Evolutionary conservation across 2,797 vertebrate species (phyloP), one percentile per base, ranked within the genome.

Genomic region (Yasuhikotakia modesta): DNA sequence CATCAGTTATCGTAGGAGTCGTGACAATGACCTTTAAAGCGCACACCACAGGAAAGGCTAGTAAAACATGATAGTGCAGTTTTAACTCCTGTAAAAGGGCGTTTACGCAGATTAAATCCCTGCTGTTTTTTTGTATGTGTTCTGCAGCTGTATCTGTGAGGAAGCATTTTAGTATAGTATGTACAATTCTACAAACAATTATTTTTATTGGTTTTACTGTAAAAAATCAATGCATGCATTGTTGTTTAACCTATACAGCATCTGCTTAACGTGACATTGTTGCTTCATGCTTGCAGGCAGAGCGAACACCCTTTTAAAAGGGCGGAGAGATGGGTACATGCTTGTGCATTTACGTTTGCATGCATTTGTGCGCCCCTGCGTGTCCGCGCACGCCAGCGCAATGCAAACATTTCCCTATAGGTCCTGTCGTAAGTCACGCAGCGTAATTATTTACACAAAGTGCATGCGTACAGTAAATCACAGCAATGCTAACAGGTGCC

Each of bases 31-130:
- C 70, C 81, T 76, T 35, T 32, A 46, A 63, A 24, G 10, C 5
- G 43, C 27, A 66, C 66, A 63, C 24, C 43, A 60, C 30, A 24
- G 74, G 70, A 85, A 84, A 67, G 75, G 81, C 16, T 57, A 46
- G 48, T 81, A 77, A 80, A 78, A 81, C 84, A 76, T 84, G 88
- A 87, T 85, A 87, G 79, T 64, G 14, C 69, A 75, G 84, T 88
- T 85, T 83, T 79, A 43, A 67, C 81, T 64, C 76, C 81, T 53
- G 71, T 84, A 79, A 58, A 64, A 64, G 12, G 76, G 72, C 70
- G 63, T 46, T 76, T 43, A 43, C 46, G 39, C 35, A n/a, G 69
- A 66, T 74, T 79, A 46, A n/a, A 74, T 32, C 22, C 27, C 70
- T 71, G 32, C 46, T 13, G 17, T 6, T 67, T 22, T 75, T 24